Percentiles rank a stretch among this genome's conserved stretches.
Evolutionary conservation across 2,888 invertebrate genomes (phyloP).

Genomic region (Drosophila subquinaria): DNA sequence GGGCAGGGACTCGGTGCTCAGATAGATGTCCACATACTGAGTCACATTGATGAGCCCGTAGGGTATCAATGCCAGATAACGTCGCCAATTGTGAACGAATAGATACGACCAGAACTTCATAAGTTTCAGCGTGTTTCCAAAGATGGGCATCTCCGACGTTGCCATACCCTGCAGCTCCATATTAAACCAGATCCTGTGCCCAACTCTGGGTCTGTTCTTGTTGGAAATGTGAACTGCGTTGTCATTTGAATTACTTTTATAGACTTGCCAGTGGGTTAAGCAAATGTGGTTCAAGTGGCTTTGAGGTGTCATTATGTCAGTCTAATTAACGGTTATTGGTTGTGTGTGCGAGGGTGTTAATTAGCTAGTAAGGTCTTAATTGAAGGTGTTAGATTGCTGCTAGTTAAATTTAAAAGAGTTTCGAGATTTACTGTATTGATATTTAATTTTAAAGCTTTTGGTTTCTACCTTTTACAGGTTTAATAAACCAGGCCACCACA

Average conservation of each 20-base stretch:
- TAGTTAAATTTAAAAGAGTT: neutral
- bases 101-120: conserved; percentile 82
- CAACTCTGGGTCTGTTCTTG: neutral
- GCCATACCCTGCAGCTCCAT: conserved; percentile 55
- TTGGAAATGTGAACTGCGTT: conserved; percentile 12
- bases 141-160: conserved; percentile 75
- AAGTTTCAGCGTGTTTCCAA: conserved; percentile 66
- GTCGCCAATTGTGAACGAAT: conserved; percentile 79
- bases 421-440: neutral
- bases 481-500: conserved; percentile 64
- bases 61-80: conserved; percentile 76
- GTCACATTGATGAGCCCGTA: conserved; percentile 63
- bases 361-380: conserved; percentile 47
- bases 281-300: neutral
- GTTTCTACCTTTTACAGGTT: neutral
- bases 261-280: conserved; percentile 8
- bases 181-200: neutral
- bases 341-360: conserved; percentile 51
- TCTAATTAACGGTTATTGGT: conserved; percentile 59
- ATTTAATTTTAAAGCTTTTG: neutral
- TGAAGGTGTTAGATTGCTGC: neutral
- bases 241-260: conserved; percentile 34
- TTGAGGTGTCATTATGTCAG: conserved; percentile 41
- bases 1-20: conserved; percentile 71
- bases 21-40: conserved; percentile 77